These are phyloP conservation scores for Simalia tracyae DNA, from an alignment of 2,797 vertebrate species.

Conservation along the genomic window DNA sequence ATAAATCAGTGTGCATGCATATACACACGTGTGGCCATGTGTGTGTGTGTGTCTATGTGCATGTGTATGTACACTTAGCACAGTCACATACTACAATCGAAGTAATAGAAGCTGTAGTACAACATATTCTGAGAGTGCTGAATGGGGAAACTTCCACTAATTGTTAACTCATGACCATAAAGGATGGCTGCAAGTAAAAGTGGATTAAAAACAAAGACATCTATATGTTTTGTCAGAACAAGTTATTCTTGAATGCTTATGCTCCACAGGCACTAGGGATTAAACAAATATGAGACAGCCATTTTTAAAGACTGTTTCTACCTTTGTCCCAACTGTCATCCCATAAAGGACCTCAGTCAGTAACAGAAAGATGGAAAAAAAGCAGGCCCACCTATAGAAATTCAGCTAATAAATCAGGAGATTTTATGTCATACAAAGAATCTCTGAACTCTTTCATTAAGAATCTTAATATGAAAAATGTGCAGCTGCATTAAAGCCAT, in stretches of 20 bases:
- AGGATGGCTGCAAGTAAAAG: background rate
- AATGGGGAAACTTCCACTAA: background rate
- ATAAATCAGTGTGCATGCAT: background rate
- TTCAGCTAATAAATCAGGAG: background rate
- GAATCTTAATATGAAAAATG: background rate
- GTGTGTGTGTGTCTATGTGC: background rate
- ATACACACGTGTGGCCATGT: background rate
- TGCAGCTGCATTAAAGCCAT: background rate
- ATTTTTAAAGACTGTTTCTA: background rate
- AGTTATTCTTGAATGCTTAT: background rate
- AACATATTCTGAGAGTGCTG: background rate
- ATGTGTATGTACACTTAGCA: background rate
- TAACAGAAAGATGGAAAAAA: background rate
- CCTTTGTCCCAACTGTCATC: background rate
- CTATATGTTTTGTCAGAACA: background rate
- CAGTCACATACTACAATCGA: background rate
- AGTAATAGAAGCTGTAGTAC: background rate
- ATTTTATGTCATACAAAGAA: background rate
- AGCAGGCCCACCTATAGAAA: background rate
- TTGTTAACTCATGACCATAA: background rate
- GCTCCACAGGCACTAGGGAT: background rate
- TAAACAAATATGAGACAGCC: background rate
- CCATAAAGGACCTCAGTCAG: background rate
- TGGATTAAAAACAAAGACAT: background rate
- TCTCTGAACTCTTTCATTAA: background rate